phyloP scores from a whole-genome alignment of 2,797 vertebrate genomes.

The Propithecus deckenii region DNA sequence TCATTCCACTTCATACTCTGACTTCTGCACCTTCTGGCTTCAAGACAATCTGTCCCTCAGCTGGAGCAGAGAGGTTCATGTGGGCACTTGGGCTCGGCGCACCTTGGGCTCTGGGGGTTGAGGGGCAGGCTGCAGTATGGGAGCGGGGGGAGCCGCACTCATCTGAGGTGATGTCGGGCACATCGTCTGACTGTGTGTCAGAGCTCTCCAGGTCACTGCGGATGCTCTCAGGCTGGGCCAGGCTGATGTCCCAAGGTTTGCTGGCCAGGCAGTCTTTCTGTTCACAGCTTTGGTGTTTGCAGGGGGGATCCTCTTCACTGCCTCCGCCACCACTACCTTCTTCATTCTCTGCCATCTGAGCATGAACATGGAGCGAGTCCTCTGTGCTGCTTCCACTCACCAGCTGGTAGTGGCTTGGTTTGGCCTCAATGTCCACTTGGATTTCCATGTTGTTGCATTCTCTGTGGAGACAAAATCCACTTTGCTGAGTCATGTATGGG shows the following conservation, averaged over 20 bases:
- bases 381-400: conserved; percentile 94
- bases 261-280: conserved; percentile 89
- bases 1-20: conserved; percentile 81
- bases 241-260: conserved; percentile 91
- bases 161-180: conserved; percentile 96
- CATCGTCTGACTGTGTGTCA: conserved; percentile 97
- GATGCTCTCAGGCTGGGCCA: conserved; percentile 98
- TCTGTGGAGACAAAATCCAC: conserved; percentile 85
- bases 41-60: conserved; percentile 82
- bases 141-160: conserved; percentile 94
- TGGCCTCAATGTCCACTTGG: conserved; percentile 99
- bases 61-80: conserved; percentile 84
- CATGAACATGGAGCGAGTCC: conserved; percentile 88
- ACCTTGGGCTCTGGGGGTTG: conserved; percentile 79
- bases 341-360: conserved; percentile 88
- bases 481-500: conserved; percentile 56
- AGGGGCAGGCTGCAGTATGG: conserved; percentile 82
- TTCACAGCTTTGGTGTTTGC: conserved; percentile 86
- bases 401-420: conserved; percentile 96
- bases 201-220: conserved; percentile 99
- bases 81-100: conserved; percentile 88
- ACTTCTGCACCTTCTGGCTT: conserved; percentile 86
- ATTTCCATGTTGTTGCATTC: conserved; percentile 99
- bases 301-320: conserved; percentile 86
- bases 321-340: conserved; percentile 87